Evolutionary conservation across 1,140 invertebrate genomes (phyloP), one percentile per base, ranked within the genome.

Genomic region (Drosophila bipectinata): DNA sequence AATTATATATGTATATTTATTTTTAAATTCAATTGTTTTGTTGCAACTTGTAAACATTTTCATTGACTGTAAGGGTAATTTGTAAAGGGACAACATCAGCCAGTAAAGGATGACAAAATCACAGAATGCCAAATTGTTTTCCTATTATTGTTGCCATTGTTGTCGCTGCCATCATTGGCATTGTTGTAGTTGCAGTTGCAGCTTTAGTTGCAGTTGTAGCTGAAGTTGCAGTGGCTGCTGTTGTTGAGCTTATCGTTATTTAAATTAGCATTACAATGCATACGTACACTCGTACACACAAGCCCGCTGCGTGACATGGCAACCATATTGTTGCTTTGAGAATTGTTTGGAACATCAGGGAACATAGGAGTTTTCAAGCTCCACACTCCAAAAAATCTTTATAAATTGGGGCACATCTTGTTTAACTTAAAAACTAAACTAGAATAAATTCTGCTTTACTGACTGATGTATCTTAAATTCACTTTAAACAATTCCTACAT

Each of bases 211-310:
- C 41, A 30, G 55, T 41, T 69, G 62, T 54, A 72, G 61, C 47
- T 71, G 48, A 44, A 51, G 37, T 49, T 64, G 62, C 55, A 60
- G 55, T 57, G 61, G 56, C 47, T 58, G 57, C 61, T 78, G 77
- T 84, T 85, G 82, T 67, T 67, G 47, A 66, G 74, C 81, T 85
- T 85, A 85, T 85, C 82, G 77, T 81, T 85, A 81, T 85, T 87
- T 85, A 85, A 85, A 85, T 85, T 85, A 85, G 82, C 82, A 85
- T 85, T 85, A 87, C 77, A 87, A 85, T 87, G 82, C 82, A 28
- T 28, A 28, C 26, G 21, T 21, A 21, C 21, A 28, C 6, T 28
- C 26, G 9, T 32, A 39, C 18, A 49, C 14, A n/a, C 51, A 56
- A 34, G 54, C 24, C n/a, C 10, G 52, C 49, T 28, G 32, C 28